These are phyloP conservation scores for Pseudoatta argentina DNA, from an alignment of 1,140 invertebrate species.

Conservation along the genomic window DNA sequence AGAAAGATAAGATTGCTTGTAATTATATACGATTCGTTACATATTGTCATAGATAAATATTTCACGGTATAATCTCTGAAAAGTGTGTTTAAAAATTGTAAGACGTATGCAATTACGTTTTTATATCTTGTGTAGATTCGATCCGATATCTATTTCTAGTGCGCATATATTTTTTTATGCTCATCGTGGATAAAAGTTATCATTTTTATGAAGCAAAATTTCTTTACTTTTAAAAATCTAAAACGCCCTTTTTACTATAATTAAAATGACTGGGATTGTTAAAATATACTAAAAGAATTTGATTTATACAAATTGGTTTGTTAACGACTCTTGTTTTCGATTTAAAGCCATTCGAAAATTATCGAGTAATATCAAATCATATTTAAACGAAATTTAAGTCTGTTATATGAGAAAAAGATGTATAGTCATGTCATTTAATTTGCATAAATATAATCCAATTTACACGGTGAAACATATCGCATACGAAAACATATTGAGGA, in stretches of 20 bases:
- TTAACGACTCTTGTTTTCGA: not conserved
- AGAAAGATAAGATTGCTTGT: slow-evolving; percentile 25
- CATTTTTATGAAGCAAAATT: not conserved
- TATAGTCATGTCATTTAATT: not conserved
- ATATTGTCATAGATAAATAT: slow-evolving; percentile 70
- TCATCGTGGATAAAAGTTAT: not conserved
- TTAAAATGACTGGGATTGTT: not conserved
- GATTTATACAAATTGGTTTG: not conserved
- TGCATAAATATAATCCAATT: not conserved
- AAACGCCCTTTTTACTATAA: not conserved
- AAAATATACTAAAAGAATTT: not conserved
- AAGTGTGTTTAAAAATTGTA: not conserved
- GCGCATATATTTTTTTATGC: not conserved
- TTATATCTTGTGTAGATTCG: not conserved
- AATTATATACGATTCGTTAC: slow-evolving; percentile 45
- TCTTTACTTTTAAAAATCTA: not conserved
- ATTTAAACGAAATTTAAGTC: not conserved
- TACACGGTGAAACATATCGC: not conserved
- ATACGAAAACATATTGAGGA: not conserved
- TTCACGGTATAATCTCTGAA: slow-evolving; percentile 40
- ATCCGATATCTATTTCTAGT: not conserved
- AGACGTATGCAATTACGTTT: not conserved
- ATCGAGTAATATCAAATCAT: not conserved
- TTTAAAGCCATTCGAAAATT: slow-evolving; percentile 4
- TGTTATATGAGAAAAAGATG: not conserved